A percentile compares a stretch with the other conserved stretches of the same genome.
Conservation (phyloP, 2,888 invertebrate genomes). For the Eubasilissa splendida region DNA sequence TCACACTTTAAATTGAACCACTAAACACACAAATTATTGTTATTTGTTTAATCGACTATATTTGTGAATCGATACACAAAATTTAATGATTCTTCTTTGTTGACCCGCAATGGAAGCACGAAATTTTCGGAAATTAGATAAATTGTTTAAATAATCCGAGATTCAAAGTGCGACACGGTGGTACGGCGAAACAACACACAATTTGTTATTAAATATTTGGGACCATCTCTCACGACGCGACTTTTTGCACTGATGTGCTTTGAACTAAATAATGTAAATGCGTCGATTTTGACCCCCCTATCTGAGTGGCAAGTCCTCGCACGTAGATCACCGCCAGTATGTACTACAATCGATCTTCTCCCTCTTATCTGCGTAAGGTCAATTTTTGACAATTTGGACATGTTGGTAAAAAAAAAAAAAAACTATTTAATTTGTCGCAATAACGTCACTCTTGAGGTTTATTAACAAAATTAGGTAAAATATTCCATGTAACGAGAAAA, state of each 20-base stretch:
- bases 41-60: background rate
- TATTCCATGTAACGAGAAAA: no score
- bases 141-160: background rate
- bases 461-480: no score
- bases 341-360: no score
- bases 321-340: no score
- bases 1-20: background rate
- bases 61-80: background rate
- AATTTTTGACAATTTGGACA: no score
- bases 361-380: no score
- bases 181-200: background rate
- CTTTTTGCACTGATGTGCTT: slow-evolving; percentile 9
- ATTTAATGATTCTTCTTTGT: background rate
- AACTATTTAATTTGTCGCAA: no score
- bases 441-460: no score
- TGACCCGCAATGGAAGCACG: background rate
- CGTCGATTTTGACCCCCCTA: slow-evolving; percentile 17
- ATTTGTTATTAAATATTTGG: background rate
- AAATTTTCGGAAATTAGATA: background rate
- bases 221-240: background rate
- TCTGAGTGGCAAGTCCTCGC: background rate
- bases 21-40: background rate
- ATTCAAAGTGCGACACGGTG: background rate
- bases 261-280: background rate
- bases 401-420: no score